These are phyloP conservation scores for Gyps fulvus DNA, from an alignment of 2,113 vertebrate genomes.

Conservation along the genomic window DNA sequence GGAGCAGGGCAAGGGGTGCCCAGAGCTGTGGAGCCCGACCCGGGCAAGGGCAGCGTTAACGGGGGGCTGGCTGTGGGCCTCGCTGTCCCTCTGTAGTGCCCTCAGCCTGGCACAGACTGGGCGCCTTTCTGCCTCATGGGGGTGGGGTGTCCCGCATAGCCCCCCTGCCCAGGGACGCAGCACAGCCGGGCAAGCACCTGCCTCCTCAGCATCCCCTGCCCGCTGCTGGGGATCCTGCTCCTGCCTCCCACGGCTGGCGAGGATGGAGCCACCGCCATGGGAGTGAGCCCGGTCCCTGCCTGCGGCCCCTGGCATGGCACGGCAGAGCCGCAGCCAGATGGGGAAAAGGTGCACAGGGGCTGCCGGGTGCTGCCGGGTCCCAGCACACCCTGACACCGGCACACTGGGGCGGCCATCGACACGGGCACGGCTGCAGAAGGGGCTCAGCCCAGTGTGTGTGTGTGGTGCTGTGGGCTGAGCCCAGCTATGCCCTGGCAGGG, in stretches of 20 bases:
- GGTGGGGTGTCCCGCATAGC: not conserved
- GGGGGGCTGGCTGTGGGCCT: not conserved
- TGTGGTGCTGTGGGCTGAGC: no score
- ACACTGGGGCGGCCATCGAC: not conserved
- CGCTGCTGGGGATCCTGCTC: not conserved
- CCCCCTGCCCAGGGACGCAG: not conserved
- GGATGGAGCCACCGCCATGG: not conserved
- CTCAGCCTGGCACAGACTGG: not conserved
- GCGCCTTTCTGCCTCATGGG: not conserved
- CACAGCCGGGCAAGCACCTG: not conserved
- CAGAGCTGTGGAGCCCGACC: not conserved
- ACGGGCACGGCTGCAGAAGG: rapidly evolving
- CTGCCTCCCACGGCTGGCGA: rapidly evolving
- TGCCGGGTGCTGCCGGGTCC: not conserved
- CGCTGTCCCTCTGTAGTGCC: rapidly evolving
- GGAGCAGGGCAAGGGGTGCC: not conserved
- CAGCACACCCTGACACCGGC: rapidly evolving
- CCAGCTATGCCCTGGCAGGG: not conserved
- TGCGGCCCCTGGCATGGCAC: not conserved
- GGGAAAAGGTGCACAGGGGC: not conserved
- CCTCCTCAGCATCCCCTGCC: not conserved
- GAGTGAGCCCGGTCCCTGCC: not conserved
- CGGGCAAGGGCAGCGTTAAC: not conserved
- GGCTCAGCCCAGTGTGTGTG: not conserved
- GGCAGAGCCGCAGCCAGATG: not conserved